Conservation (phyloP, 2,113 vertebrate species). For the Macaca mulatta region DNA sequence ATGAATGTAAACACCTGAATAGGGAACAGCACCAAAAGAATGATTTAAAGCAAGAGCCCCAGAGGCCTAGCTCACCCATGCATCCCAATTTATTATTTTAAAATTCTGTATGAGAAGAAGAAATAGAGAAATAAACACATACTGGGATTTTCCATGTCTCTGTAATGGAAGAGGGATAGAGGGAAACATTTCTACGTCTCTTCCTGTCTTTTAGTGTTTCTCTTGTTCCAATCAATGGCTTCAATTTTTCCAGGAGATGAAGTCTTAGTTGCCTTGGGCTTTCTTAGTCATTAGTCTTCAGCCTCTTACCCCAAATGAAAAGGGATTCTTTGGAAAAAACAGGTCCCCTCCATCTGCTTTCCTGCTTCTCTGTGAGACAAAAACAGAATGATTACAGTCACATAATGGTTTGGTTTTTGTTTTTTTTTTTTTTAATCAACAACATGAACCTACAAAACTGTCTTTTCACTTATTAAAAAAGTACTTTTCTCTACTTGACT, state of each 20-base stretch:
- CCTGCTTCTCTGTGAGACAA: not conserved
- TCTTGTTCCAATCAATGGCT: not conserved
- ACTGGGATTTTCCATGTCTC: not conserved
- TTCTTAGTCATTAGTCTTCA: not conserved
- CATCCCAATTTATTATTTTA: not conserved
- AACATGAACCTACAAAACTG: not conserved
- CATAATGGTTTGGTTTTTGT: not conserved
- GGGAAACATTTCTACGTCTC: not conserved
- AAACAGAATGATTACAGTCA: not conserved
- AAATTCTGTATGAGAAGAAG: not conserved
- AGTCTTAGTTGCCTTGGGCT: not conserved
- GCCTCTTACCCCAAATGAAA: not conserved
- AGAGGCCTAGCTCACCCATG: not conserved
- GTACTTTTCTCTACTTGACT: constrained; percentile 19
- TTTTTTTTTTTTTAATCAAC: not conserved
- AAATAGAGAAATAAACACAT: not conserved
- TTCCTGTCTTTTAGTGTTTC: not conserved
- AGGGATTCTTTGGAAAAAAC: not conserved
- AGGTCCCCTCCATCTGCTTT: not conserved
- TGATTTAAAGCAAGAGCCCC: not conserved
- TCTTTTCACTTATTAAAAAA: not conserved
- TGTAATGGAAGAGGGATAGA: not conserved
- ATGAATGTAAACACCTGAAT: not conserved
- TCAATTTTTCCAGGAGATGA: not conserved
- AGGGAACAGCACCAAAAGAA: not conserved